These are phyloP conservation scores for Cygnus olor DNA, from an alignment of 2,797 vertebrate genomes.

Conservation along the genomic window DNA sequence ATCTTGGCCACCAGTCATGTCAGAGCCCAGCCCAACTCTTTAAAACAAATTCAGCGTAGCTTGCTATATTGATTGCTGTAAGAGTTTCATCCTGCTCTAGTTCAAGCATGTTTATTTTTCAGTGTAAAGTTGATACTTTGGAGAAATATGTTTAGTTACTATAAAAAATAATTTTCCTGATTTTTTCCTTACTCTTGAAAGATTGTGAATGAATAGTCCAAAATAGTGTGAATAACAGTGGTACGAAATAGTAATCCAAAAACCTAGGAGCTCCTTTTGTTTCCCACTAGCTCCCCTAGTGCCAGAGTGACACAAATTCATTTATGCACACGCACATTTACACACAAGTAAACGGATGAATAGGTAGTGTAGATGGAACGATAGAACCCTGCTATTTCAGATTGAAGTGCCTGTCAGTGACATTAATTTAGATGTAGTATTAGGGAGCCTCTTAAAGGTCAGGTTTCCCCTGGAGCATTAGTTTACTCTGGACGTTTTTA, in stretches of 20 bases:
- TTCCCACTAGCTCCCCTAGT: background rate
- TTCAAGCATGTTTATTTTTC: slow-evolving; percentile 26
- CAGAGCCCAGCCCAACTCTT: slow-evolving; percentile 23
- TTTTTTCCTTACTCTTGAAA: background rate
- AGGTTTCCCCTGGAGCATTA: slow-evolving; percentile 73
- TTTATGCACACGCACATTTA: slow-evolving; percentile 57
- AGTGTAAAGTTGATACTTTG: background rate
- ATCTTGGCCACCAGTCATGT: slow-evolving; percentile 18
- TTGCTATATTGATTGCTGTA: slow-evolving; percentile 20
- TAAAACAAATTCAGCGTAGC: slow-evolving; percentile 5
- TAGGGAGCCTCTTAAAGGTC: slow-evolving; percentile 76
- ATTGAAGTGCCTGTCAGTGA: slow-evolving; percentile 75
- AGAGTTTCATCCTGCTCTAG: background rate
- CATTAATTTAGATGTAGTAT: slow-evolving; percentile 79
- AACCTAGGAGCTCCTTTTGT: background rate
- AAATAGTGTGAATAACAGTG: background rate
- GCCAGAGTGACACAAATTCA: slow-evolving; percentile 36
- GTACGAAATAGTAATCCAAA: background rate
- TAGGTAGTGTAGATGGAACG: slow-evolving; percentile 26
- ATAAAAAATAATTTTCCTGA: background rate
- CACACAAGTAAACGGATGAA: slow-evolving; percentile 60
- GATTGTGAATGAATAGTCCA: background rate
- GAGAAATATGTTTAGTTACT: background rate
- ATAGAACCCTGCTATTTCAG: slow-evolving; percentile 72
- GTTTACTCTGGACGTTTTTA: slow-evolving; percentile 75